phyloP scores from a whole-genome alignment of 2,797 vertebrate species.

The Myiothlypis coronata region DNA sequence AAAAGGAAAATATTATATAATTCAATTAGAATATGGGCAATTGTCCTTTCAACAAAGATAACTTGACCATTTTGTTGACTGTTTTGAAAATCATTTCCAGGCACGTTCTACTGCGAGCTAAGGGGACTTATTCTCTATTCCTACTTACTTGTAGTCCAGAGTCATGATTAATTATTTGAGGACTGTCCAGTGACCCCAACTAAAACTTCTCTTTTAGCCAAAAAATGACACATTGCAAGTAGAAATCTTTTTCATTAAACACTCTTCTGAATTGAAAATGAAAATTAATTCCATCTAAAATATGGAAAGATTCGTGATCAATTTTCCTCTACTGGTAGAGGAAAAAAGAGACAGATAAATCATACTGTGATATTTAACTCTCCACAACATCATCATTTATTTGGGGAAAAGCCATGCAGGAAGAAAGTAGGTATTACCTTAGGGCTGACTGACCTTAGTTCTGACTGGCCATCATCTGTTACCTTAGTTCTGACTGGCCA shows the following conservation, averaged over 20 bases:
- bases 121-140: background rate
- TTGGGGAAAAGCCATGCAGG: background rate
- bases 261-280: background rate
- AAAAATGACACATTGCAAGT: background rate
- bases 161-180: background rate
- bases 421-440: background rate
- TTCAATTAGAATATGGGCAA: background rate
- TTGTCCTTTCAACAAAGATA: background rate
- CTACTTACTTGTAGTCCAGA: background rate
- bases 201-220: background rate
- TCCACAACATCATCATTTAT: background rate
- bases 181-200: background rate
- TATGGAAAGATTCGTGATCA: background rate
- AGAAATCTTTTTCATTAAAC: background rate
- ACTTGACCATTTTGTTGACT: background rate
- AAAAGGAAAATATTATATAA: background rate
- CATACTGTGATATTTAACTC: background rate
- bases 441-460: background rate
- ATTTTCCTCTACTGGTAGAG: background rate
- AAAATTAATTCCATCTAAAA: background rate
- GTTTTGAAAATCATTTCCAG: background rate
- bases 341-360: background rate
- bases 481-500: too few relatives aligned
- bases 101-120: background rate
- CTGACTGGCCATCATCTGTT: background rate